Evolutionary conservation across 1,140 invertebrate genomes (phyloP).

Genomic region (Rhyzopertha dominica): DNA sequence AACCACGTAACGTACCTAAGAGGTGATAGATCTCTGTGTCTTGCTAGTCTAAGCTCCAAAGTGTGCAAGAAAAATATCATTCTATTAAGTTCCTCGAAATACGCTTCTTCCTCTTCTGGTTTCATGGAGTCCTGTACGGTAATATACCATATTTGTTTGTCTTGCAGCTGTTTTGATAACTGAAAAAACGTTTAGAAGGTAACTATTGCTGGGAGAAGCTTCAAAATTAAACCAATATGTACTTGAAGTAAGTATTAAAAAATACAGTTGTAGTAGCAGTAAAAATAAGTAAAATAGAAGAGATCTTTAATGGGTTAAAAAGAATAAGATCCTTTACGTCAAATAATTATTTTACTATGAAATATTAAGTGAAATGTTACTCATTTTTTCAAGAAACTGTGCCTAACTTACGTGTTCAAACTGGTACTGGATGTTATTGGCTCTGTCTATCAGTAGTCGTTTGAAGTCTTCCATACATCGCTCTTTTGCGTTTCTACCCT

Average conservation of each 20-base stretch:
- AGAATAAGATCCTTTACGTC: too few relatives aligned
- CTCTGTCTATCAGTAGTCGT: constrained; percentile 46
- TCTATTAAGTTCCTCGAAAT: constrained; percentile 44
- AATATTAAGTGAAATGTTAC: too few relatives aligned
- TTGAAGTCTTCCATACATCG: constrained; percentile 56
- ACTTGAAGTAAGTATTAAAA: too few relatives aligned
- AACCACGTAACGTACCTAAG: constrained; percentile 37
- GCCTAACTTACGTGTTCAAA: constrained; percentile 47
- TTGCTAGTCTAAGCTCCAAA: constrained; percentile 45
- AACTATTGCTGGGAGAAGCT: too few relatives aligned
- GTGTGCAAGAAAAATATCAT: constrained; percentile 44
- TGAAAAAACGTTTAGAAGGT: constrained; percentile 20
- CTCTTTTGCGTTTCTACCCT: constrained; percentile 46
- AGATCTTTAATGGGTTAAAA: too few relatives aligned
- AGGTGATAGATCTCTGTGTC: constrained; percentile 43
- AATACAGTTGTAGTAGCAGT: too few relatives aligned
- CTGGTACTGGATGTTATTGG: constrained; percentile 50
- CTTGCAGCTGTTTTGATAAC: constrained; percentile 24
- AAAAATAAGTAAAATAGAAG: too few relatives aligned
- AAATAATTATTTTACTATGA: too few relatives aligned
- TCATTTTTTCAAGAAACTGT: too few relatives aligned
- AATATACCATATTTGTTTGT: constrained; percentile 41
- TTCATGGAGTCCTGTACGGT: constrained; percentile 41
- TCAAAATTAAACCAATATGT: too few relatives aligned
- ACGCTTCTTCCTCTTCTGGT: constrained; percentile 44